Evolutionary conservation across 2,888 invertebrate genomes (phyloP), one percentile per base, ranked within the genome.

Genomic region (Tetanocera ferruginea): DNA sequence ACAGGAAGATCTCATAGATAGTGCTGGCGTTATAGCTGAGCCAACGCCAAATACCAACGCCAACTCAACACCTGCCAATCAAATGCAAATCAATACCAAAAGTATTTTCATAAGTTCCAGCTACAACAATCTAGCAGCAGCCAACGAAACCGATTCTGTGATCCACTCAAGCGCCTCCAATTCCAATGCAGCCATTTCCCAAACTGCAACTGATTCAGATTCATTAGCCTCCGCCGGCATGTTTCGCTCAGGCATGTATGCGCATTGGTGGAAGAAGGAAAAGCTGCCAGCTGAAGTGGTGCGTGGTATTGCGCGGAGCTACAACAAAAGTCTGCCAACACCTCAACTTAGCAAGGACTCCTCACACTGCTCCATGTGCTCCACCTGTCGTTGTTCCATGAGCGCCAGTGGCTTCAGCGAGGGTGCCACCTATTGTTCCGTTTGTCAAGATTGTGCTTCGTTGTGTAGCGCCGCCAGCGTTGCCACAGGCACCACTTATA

Each of bases 241-340:
- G 87, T 96, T 94, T 90, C 94, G 94, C 79, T 95, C 96, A 69
- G 96, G 95, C 86, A 91, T 96, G 90, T 96, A 96, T 90, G 96
- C 96, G 81, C 96, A 96, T 91, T 96, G 96, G 96, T 96, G 96
- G 96, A 94, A 96, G 91, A 96, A 96, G 92, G 95, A 95, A 88
- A 94, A 94, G 87, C 92, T 95, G 88, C 95, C 95, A 82, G 92
- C 91, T 88, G 92, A 91, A 89, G 92, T 93, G 90, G 91, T 93
- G 88, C 89, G 91, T 87, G 92, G 89, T 81, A 88, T 89, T 80
- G 87, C 86, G 2, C 82, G 83, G 52, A 85, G 86, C 5, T 91
- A 91, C 87, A 91, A 91, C 86, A 91, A 90, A 90, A 90, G 91
- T 87, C 19, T 91, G 90, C 78, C 80, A 86, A 88, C 88, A 84